phyloP scores from a whole-genome alignment of 2,797 vertebrate genomes.

The Diplodus sargus region DNA sequence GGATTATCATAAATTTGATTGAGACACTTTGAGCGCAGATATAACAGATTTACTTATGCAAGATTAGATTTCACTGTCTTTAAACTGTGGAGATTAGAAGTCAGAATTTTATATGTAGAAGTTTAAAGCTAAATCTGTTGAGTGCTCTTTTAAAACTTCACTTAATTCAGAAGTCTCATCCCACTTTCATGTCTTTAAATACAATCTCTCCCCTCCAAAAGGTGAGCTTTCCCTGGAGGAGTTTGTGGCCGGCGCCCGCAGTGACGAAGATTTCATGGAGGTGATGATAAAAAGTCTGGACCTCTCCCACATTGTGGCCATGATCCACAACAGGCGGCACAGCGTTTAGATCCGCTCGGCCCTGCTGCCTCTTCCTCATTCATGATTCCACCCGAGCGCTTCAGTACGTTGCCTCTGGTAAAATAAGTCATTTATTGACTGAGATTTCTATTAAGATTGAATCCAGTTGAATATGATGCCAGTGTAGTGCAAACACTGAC shows the following conservation, averaged over 20 bases:
- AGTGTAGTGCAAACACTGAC: slow-evolving; percentile 10
- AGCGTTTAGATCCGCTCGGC: slow-evolving; percentile 80
- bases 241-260: slow-evolving; percentile 91
- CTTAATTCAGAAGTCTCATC: neutral
- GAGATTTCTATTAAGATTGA: slow-evolving; percentile 61
- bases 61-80: too few species aligned
- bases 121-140: neutral
- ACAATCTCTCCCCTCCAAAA: slow-evolving; percentile 54
- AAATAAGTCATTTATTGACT: slow-evolving; percentile 30
- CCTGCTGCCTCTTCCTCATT: slow-evolving; percentile 58
- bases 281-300: slow-evolving; percentile 95
- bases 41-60: too few species aligned
- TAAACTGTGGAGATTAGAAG: neutral
- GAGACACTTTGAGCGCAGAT: too few species aligned
- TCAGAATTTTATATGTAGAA: neutral
- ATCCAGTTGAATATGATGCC: slow-evolving; percentile 33
- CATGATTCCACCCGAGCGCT: slow-evolving; percentile 44
- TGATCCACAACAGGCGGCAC: slow-evolving; percentile 90
- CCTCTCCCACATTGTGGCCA: slow-evolving; percentile 90
- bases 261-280: slow-evolving; percentile 91
- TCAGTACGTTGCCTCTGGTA: slow-evolving; percentile 31
- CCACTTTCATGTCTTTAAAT: neutral
- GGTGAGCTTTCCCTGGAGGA: slow-evolving; percentile 93
- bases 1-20: too few species aligned
- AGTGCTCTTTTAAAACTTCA: neutral